Percentiles rank a stretch among this genome's conserved stretches.
Conservation (phyloP, 2,888 invertebrate species). For the Fragum whitleyi region DNA sequence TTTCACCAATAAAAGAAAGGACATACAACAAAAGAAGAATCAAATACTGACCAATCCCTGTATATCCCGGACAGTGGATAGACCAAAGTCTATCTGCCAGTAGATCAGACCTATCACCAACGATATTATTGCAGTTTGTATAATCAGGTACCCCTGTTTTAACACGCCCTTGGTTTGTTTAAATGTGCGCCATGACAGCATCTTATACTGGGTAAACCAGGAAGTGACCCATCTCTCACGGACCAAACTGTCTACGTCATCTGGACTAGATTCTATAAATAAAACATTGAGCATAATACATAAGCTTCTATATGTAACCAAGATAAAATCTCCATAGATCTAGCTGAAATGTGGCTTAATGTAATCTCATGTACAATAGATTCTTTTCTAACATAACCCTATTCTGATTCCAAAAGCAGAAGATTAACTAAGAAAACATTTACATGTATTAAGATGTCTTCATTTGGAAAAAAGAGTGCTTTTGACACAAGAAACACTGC, state of each 20-base stretch:
- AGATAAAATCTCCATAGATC: too few species aligned
- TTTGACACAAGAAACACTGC: too few species aligned
- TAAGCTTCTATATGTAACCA: too few species aligned
- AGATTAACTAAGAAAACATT: too few species aligned
- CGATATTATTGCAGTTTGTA: constrained; percentile 87
- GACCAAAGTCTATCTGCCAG: constrained; percentile 91
- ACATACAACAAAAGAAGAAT: too few species aligned
- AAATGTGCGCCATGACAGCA: constrained; percentile 90
- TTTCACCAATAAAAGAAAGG: too few species aligned
- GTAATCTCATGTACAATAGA: too few species aligned
- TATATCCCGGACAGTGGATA: constrained; percentile 91
- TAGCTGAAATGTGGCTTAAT: too few species aligned
- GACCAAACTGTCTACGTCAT: not conserved
- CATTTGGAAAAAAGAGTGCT: too few species aligned
- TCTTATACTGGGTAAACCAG: constrained; percentile 91
- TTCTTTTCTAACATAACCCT: too few species aligned
- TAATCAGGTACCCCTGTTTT: constrained; percentile 91
- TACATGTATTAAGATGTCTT: too few species aligned
- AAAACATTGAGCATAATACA: not conserved
- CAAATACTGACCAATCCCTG: constrained; percentile 88
- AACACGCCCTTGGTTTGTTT: constrained; percentile 89
- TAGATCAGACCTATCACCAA: constrained; percentile 91
- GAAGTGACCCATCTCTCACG: constrained; percentile 89
- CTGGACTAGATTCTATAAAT: not conserved
- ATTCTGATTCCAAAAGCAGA: too few species aligned